phyloP scores from a whole-genome alignment of 1,140 invertebrate genomes.

The Oscheius sp. region DNA sequence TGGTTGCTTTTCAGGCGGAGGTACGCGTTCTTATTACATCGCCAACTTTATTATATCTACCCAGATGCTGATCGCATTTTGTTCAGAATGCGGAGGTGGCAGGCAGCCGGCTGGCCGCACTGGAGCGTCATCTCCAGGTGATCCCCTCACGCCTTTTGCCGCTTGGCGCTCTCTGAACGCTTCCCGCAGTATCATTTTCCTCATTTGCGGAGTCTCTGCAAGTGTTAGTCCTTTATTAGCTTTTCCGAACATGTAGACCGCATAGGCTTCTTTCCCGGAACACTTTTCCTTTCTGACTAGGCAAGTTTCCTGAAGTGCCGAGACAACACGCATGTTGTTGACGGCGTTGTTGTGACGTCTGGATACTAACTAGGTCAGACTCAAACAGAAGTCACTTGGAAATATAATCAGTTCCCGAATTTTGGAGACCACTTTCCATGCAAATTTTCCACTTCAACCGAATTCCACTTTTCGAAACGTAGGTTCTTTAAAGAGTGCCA shows the following conservation, averaged over 20 bases:
- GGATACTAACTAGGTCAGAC: background rate
- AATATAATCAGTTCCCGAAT: background rate
- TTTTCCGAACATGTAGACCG: too few relatives aligned
- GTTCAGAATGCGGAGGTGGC: conserved; percentile 2
- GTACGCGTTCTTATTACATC: background rate
- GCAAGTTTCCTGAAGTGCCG: too few relatives aligned
- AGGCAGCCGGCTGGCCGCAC: conserved; percentile 1
- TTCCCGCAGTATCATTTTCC: background rate
- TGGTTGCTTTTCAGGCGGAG: too few relatives aligned
- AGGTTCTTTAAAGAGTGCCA: too few relatives aligned
- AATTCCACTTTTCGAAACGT: background rate
- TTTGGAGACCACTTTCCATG: too few relatives aligned
- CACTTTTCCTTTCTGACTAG: too few relatives aligned
- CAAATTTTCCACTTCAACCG: too few relatives aligned
- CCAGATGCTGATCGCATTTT: background rate
- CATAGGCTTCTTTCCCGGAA: too few relatives aligned
- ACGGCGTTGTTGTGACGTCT: background rate
- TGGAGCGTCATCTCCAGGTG: conserved; percentile 2
- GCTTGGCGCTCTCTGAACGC: background rate
- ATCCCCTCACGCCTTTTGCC: background rate
- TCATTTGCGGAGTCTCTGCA: background rate
- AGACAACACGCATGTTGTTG: too few relatives aligned
- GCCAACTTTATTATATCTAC: background rate
- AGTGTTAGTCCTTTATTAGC: too few relatives aligned
- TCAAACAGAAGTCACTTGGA: too few relatives aligned